phyloP scores from a whole-genome alignment of 2,797 vertebrate genomes.

The Lutjanus argentimaculatus region DNA sequence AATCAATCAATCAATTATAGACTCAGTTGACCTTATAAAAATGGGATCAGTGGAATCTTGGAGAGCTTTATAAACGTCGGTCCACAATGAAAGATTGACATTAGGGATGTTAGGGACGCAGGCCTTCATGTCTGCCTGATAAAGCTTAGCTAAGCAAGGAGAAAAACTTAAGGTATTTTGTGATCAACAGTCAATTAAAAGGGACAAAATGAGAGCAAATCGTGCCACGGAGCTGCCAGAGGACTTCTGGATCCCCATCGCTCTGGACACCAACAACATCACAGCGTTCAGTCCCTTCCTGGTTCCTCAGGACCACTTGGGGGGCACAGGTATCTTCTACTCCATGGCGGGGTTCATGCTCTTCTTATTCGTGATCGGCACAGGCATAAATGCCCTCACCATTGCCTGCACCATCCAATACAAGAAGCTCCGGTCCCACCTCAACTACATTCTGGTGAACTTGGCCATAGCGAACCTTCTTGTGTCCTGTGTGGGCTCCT shows the following conservation, averaged over 20 bases:
- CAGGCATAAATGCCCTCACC: conserved; percentile 82
- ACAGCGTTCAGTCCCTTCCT: conserved; percentile 84
- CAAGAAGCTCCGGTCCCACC: conserved; percentile 51
- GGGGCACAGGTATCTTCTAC: conserved; percentile 64
- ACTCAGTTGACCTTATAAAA: conserved; percentile 20
- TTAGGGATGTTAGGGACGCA: neutral
- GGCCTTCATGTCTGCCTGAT: conserved; percentile 10
- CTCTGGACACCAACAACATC: conserved; percentile 82
- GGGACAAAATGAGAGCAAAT: conserved; percentile 57
- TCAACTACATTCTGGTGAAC: conserved; percentile 38
- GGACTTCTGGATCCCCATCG: conserved; percentile 85
- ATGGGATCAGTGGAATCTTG: neutral
- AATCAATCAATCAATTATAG: conserved; percentile 1
- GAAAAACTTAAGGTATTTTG: neutral
- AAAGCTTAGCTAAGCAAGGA: neutral
- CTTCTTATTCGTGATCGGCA: conserved; percentile 70
- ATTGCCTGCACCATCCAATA: conserved; percentile 75
- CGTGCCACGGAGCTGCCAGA: conserved; percentile 75
- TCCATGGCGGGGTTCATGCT: conserved; percentile 84
- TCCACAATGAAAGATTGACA: neutral
- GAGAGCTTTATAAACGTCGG: conserved; percentile 44
- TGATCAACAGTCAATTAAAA: neutral
- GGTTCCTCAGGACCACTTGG: conserved; percentile 86
- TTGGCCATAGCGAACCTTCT: conserved; percentile 77
- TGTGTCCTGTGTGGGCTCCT: neutral